Evolutionary conservation across 2,797 vertebrate genomes (phyloP).

Genomic region (Diplodus puntazzo): DNA sequence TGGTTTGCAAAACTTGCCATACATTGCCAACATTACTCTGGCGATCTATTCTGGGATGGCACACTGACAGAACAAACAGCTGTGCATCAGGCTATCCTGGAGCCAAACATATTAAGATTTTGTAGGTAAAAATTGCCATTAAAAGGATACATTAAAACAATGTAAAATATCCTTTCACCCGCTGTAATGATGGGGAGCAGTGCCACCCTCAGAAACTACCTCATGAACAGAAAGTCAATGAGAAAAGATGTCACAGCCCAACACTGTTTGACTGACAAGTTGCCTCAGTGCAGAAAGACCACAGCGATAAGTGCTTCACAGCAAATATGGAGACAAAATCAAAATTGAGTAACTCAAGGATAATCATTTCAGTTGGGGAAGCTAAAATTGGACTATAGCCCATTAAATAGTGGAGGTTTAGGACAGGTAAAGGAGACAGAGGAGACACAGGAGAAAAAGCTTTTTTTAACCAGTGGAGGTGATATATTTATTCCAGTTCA

Average conservation of each 20-base stretch:
- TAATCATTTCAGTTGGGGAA: conserved; percentile 33
- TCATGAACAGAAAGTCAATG: neutral
- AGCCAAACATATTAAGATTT: neutral
- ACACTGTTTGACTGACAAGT: neutral
- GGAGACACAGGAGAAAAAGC: conserved; percentile 9
- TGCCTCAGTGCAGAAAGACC: neutral
- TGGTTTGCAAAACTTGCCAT: no score
- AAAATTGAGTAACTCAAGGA: conserved; percentile 53
- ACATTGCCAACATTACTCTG: no score
- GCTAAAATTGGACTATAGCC: conserved; percentile 17
- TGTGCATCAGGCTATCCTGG: neutral
- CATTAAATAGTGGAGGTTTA: conserved; percentile 28
- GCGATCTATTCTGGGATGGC: no score
- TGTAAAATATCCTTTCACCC: neutral
- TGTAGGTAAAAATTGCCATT: neutral
- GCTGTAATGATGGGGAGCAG: neutral
- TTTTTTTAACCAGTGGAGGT: neutral
- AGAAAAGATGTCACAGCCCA: neutral
- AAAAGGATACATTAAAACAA: neutral
- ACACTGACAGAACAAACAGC: neutral
- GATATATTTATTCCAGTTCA: neutral
- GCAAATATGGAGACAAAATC: conserved; percentile 53
- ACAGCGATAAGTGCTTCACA: neutral
- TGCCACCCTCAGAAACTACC: neutral
- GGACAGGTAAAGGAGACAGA: conserved; percentile 57